Evolutionary conservation across 2,797 vertebrate genomes (phyloP).

Genomic region (Rhinatrema bivittatum): DNA sequence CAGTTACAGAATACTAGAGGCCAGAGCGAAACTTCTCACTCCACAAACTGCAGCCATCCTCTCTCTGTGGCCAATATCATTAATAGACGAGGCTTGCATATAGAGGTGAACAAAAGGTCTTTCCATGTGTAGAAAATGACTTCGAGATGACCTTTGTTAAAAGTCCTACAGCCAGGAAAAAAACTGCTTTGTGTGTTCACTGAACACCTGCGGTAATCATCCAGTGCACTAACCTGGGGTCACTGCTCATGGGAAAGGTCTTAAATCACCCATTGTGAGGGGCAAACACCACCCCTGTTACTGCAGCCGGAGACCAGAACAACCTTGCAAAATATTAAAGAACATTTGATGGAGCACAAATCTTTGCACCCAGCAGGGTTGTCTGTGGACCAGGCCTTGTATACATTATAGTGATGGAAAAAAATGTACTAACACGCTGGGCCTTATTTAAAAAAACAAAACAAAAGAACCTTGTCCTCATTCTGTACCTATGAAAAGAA

Average conservation of each 20-base stretch:
- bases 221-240: constrained; percentile 24
- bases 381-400: too few species aligned
- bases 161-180: constrained; percentile 12
- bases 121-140: constrained; percentile 33
- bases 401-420: too few species aligned
- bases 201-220: constrained; percentile 42
- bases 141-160: constrained; percentile 29
- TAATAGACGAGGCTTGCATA: constrained; percentile 17
- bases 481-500: too few species aligned
- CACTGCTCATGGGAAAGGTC: constrained; percentile 34
- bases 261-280: constrained; percentile 33
- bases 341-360: too few species aligned
- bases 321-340: too few species aligned
- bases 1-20: constrained; percentile 25
- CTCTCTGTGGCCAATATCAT: not conserved
- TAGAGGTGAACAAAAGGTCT: constrained; percentile 18
- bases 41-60: not conserved
- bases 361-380: too few species aligned
- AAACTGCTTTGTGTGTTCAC: constrained; percentile 28
- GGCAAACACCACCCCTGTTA: constrained; percentile 23
- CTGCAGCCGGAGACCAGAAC: too few species aligned
- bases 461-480: too few species aligned
- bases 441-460: too few species aligned
- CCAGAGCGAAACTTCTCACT: constrained; percentile 26
- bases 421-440: too few species aligned